Evolutionary conservation across 2,888 invertebrate genomes (phyloP).

Genomic region (Habrosyne pyritoides): DNA sequence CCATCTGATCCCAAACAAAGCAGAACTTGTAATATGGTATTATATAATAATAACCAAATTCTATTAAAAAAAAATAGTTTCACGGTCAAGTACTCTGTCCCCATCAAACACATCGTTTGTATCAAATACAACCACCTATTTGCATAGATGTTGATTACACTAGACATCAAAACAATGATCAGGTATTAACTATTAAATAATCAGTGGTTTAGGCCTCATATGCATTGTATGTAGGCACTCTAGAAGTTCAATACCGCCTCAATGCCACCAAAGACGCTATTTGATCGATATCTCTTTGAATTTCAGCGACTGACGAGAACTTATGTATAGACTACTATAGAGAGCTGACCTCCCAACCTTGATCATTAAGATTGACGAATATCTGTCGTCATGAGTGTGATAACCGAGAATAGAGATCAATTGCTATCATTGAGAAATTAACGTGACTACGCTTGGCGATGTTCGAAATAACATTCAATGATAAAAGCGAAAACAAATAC

Average conservation of each 20-base stretch:
- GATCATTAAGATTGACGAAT: slow-evolving; percentile 22
- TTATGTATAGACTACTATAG: background rate
- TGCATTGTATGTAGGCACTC: no score
- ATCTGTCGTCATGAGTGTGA: slow-evolving; percentile 13
- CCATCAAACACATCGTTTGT: no score
- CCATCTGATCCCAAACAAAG: no score
- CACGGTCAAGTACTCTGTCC: no score
- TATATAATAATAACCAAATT: no score
- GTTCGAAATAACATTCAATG: background rate
- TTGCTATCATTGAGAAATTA: slow-evolving; percentile 15
- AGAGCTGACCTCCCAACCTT: slow-evolving; percentile 16
- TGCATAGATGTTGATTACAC: no score
- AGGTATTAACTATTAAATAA: no score
- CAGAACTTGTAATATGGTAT: no score
- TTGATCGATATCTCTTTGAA: slow-evolving; percentile 18
- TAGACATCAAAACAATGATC: no score
- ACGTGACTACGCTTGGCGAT: background rate
- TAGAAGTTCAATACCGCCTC: slow-evolving; percentile 9
- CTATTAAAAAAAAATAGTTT: no score
- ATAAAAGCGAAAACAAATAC: background rate
- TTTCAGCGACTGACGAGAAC: slow-evolving; percentile 8
- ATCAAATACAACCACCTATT: no score
- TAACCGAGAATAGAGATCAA: slow-evolving; percentile 24
- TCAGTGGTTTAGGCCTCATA: no score
- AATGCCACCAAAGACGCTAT: slow-evolving; percentile 10